Conservation (phyloP, 2,113 vertebrate genomes). For the Onychostruthus taczanowskii region DNA sequence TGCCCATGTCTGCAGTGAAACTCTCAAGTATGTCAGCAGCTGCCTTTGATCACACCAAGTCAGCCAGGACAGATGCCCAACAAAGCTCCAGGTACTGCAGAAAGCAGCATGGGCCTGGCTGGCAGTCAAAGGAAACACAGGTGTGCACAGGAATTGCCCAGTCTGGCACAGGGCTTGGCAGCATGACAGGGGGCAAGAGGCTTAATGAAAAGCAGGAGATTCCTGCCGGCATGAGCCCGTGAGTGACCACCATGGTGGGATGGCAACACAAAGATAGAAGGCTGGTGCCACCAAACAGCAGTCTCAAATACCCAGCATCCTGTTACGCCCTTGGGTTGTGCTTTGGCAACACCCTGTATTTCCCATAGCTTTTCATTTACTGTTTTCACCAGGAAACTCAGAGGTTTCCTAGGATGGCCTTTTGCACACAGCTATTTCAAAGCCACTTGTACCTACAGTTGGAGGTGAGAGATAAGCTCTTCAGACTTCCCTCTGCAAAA, state of each 20-base stretch:
- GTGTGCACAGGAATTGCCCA: neutral
- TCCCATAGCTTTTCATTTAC: neutral
- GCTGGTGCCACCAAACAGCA: neutral
- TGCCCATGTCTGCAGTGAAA: neutral
- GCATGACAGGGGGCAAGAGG: neutral
- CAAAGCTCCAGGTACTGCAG: constrained; percentile 26
- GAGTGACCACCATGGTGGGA: rapidly evolving
- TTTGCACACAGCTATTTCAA: neutral
- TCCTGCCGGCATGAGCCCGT: rapidly evolving
- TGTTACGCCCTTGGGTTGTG: neutral
- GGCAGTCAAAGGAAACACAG: neutral
- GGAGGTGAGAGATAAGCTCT: neutral
- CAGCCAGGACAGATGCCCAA: neutral
- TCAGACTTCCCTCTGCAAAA: neutral
- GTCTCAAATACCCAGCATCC: neutral
- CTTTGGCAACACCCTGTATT: neutral
- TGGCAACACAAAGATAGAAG: neutral
- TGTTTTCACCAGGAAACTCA: neutral
- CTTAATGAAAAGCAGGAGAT: neutral
- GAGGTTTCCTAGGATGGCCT: neutral
- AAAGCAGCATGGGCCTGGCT: neutral
- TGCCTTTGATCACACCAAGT: constrained; percentile 38
- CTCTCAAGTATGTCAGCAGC: neutral
- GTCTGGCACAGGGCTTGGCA: neutral
- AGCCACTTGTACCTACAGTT: neutral